phyloP scores from a whole-genome alignment of 1,140 invertebrate species.

The Dreissena polymorpha region DNA sequence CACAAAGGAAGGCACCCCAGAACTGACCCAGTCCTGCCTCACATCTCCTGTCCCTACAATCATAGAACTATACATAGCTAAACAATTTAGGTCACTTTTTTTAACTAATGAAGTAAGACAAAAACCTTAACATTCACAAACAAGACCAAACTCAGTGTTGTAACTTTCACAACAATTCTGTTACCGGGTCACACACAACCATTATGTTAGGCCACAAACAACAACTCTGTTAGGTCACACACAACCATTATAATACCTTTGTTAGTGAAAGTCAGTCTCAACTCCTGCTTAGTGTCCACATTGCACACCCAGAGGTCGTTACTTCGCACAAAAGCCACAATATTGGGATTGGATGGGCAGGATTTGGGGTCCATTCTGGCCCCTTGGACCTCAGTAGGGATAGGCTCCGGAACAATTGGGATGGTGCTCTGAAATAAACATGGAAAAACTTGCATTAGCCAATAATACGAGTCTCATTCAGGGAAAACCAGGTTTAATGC shows the following conservation, averaged over 20 bases:
- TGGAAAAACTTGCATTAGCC: not conserved
- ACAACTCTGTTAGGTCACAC: no score
- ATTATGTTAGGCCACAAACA: no score
- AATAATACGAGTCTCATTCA: not conserved
- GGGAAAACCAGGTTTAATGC: not conserved
- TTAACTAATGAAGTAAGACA: no score
- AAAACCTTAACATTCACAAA: no score
- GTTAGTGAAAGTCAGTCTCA: constrained; percentile 90
- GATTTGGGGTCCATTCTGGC: constrained; percentile 93
- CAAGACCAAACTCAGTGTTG: no score
- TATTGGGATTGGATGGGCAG: constrained; percentile 91
- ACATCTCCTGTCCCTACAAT: constrained; percentile 75
- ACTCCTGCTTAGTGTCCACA: constrained; percentile 77
- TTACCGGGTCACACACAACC: no score
- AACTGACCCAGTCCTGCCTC: constrained; percentile 90
- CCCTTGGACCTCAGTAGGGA: constrained; percentile 80
- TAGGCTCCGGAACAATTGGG: constrained; percentile 60
- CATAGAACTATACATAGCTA: not conserved
- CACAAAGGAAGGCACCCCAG: constrained; percentile 97
- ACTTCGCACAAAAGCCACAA: constrained; percentile 94
- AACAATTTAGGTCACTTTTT: not conserved
- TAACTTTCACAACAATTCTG: no score
- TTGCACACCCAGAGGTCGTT: constrained; percentile 95
- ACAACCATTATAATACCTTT: constrained; percentile 81
- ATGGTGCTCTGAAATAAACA: constrained; percentile 57